Evolutionary conservation across 2,797 vertebrate species (phyloP).

Genomic region (Lacerta bilineata): DNA sequence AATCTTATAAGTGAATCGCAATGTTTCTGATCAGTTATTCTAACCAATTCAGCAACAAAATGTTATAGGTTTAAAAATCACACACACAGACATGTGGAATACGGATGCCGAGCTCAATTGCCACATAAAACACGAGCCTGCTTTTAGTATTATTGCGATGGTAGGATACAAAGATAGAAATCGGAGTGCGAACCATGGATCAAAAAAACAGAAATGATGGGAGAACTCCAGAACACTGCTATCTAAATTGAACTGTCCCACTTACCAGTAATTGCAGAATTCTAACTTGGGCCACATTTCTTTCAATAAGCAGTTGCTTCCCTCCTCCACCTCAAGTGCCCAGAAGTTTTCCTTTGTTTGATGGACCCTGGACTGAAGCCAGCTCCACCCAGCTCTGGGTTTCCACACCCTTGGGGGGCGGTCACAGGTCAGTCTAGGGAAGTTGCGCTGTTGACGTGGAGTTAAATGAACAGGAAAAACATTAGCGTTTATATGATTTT

Average conservation of each 20-base stretch:
- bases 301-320: slow-evolving; percentile 43
- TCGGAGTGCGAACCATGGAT: not conserved
- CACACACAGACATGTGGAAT: no score
- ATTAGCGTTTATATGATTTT: slow-evolving; percentile 75
- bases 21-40: no score
- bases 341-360: slow-evolving; percentile 56
- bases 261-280: not conserved
- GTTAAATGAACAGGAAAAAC: slow-evolving; percentile 77
- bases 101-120: not conserved
- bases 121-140: not conserved
- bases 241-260: not conserved
- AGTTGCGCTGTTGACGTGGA: slow-evolving; percentile 65
- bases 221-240: not conserved
- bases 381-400: slow-evolving; percentile 67
- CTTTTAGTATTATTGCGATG: not conserved
- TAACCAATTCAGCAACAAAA: no score
- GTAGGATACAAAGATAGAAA: not conserved
- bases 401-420: slow-evolving; percentile 67
- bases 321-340: slow-evolving; percentile 41
- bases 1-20: no score
- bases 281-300: slow-evolving; percentile 11
- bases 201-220: not conserved
- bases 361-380: slow-evolving; percentile 59
- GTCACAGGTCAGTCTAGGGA: slow-evolving; percentile 63
- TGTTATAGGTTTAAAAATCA: not conserved